A percentile compares a stretch with the other conserved stretches of the same genome.
These are phyloP conservation scores for Folsomia manolachei DNA, from an alignment of 2,888 invertebrate genomes.

Conservation along the genomic window DNA sequence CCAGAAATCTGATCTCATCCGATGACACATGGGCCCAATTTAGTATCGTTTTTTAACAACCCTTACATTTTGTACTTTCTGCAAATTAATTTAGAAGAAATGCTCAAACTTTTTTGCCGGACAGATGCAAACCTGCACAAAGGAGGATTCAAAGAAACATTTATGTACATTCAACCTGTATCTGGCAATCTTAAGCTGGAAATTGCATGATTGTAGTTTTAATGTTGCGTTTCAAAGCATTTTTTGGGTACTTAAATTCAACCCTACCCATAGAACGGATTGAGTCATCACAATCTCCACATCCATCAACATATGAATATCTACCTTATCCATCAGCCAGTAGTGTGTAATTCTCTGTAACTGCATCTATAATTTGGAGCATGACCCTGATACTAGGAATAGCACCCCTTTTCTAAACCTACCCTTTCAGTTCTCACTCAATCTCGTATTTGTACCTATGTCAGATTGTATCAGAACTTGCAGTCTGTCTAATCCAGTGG, in stretches of 20 bases:
- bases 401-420: not conserved
- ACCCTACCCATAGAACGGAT: not conserved
- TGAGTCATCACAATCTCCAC: conserved; percentile 5
- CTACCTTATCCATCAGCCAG: not conserved
- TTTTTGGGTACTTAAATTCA: too few species aligned
- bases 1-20: too few species aligned
- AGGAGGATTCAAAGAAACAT: too few species aligned
- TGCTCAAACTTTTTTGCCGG: not conserved
- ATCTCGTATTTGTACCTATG: too few species aligned
- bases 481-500: not conserved
- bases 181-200: not conserved
- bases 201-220: not conserved
- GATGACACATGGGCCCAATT: too few species aligned
- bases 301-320: not conserved
- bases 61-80: too few species aligned
- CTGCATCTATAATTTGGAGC: conserved; percentile 9
- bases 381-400: not conserved
- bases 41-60: too few species aligned
- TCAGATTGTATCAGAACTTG: too few species aligned
- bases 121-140: not conserved
- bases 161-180: not conserved
- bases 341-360: not conserved
- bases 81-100: too few species aligned
- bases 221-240: too few species aligned
- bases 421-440: too few species aligned